Conservation (phyloP, 2,113 vertebrate species). For the Hippocampus mohnikei region DNA sequence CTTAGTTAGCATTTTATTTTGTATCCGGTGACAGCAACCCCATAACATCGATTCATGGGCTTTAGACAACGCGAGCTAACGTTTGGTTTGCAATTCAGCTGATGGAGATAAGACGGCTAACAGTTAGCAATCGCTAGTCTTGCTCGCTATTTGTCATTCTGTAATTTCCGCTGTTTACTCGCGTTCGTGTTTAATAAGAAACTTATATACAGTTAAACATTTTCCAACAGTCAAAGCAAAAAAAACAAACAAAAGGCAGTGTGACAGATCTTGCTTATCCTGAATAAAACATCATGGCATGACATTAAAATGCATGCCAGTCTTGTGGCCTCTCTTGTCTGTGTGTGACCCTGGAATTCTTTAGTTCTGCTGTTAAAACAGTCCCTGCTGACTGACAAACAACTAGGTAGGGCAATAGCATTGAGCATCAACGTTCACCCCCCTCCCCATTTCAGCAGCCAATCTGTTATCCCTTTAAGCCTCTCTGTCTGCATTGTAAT, state of each 20-base stretch:
- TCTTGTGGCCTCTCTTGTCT: background rate
- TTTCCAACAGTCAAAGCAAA: background rate
- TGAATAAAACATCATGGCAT: background rate
- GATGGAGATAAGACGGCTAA: constrained; percentile 30
- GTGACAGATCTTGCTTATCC: constrained; percentile 41
- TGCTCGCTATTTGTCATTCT: background rate
- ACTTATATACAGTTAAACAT: background rate
- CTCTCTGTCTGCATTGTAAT: background rate
- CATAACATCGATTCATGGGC: background rate
- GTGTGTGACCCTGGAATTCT: background rate
- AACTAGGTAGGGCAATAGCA: constrained; percentile 42
- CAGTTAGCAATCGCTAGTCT: constrained; percentile 6
- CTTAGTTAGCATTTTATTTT: background rate
- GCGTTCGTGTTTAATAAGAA: constrained; percentile 14
- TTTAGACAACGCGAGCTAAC: background rate
- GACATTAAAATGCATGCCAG: background rate
- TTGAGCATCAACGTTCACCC: constrained; percentile 50
- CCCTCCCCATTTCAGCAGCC: constrained; percentile 53
- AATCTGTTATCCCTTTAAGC: constrained; percentile 5
- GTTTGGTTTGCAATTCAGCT: constrained; percentile 11
- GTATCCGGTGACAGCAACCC: background rate
- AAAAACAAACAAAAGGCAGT: constrained; percentile 1
- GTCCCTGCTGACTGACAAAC: constrained; percentile 49
- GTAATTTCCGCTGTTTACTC: background rate
- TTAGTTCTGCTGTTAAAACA: constrained; percentile 13